Conservation (phyloP, 2,113 vertebrate genomes). For the Clarias macrocephalus region DNA sequence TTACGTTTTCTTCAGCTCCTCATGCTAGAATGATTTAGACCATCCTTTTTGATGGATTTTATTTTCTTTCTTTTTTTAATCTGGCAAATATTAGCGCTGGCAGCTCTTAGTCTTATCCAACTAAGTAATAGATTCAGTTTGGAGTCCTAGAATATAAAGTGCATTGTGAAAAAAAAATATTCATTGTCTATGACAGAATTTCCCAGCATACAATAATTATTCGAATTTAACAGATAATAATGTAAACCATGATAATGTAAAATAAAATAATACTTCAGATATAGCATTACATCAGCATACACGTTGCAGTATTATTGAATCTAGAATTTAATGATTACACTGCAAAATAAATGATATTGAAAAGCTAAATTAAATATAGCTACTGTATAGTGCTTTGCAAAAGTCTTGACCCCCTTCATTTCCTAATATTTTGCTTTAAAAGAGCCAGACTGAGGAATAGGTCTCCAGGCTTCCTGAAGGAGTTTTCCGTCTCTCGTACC, state of each 20-base stretch:
- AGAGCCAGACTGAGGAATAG: too few relatives aligned
- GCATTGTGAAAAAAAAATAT: not conserved
- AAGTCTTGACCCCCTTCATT: too few relatives aligned
- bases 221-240: not conserved
- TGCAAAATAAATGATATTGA: not conserved
- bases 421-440: too few relatives aligned
- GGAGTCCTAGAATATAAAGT: not conserved
- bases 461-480: too few relatives aligned
- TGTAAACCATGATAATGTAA: not conserved
- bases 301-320: not conserved
- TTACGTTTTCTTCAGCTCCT: not conserved
- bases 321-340: not conserved
- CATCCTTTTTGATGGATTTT: not conserved
- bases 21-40: conserved; percentile 20
- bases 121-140: not conserved
- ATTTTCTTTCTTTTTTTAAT: not conserved
- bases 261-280: not conserved
- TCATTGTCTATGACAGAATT: not conserved
- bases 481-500: too few relatives aligned
- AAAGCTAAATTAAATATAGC: not conserved
- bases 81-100: conserved; percentile 8
- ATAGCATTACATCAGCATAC: not conserved
- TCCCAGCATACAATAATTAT: not conserved
- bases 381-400: too few relatives aligned
- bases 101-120: not conserved